phyloP scores from a whole-genome alignment of 1,140 invertebrate genomes.

The Drosophila tsacasi region DNA sequence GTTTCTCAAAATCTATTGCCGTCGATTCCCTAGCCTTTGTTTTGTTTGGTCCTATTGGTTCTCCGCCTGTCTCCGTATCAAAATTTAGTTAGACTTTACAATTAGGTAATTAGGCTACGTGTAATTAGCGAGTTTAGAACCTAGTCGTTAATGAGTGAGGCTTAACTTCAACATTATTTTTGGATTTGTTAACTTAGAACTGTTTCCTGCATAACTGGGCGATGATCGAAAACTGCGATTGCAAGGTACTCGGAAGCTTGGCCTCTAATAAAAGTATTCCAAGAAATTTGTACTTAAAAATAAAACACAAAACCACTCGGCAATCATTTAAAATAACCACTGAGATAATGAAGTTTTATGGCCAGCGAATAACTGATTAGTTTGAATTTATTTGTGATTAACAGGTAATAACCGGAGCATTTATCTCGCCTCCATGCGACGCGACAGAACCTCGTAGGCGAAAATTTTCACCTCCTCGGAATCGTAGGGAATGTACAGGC shows the following conservation, averaged over 20 bases:
- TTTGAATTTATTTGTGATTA: conserved; percentile 40
- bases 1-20: conserved; percentile 64
- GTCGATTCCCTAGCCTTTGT: conserved; percentile 38
- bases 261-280: not conserved
- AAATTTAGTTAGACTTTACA: conserved; percentile 70
- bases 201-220: conserved; percentile 59
- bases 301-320: not conserved
- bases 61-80: conserved; percentile 34
- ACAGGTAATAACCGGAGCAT: not conserved
- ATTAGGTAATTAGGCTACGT: conserved; percentile 54
- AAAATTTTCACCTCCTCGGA: conserved; percentile 87
- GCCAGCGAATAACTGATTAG: conserved; percentile 14
- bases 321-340: conserved; percentile 17
- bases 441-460: conserved; percentile 73
- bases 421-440: conserved; percentile 56
- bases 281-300: conserved; percentile 3
- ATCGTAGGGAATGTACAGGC: conserved; percentile 90
- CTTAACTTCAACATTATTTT: conserved; percentile 28
- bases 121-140: conserved; percentile 53
- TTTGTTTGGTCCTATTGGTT: conserved; percentile 81
- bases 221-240: conserved; percentile 53
- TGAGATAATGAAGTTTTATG: conserved; percentile 30
- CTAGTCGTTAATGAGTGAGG: conserved; percentile 40
- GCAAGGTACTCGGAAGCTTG: not conserved
- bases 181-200: conserved; percentile 74